Evolutionary conservation across 1,140 invertebrate species (phyloP).

Genomic region (Acromyrmex charruanus): DNA sequence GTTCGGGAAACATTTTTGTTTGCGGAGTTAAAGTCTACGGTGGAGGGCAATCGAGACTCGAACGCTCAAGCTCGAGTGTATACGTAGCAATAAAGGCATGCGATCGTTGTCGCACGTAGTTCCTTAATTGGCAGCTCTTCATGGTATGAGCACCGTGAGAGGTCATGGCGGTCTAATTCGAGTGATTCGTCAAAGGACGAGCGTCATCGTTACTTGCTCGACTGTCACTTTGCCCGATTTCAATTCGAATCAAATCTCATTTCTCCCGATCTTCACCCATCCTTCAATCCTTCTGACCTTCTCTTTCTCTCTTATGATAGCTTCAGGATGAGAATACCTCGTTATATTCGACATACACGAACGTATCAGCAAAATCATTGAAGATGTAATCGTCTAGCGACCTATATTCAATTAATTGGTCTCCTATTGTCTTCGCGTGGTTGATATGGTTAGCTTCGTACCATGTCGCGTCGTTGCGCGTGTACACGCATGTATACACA

Average conservation of each 20-base stretch:
- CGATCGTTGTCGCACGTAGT: neutral
- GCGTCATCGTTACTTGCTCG: constrained; percentile 19
- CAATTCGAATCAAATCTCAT: constrained; percentile 26
- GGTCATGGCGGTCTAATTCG: constrained; percentile 19
- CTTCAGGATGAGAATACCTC: constrained; percentile 63
- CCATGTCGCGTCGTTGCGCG: constrained; percentile 40
- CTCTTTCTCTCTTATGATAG: constrained; percentile 18
- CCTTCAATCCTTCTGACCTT: neutral
- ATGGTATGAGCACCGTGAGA: neutral
- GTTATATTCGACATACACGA: constrained; percentile 68
- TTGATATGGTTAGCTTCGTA: constrained; percentile 42
- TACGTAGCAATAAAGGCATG: neutral
- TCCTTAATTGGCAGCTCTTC: constrained; percentile 53
- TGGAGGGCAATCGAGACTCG: neutral
- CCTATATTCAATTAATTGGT: constrained; percentile 79
- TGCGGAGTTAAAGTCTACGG: neutral
- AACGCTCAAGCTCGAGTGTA: neutral
- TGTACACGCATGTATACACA: constrained; percentile 6
- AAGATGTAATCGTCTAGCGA: constrained; percentile 75
- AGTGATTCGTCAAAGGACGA: constrained; percentile 47
- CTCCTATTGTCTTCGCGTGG: constrained; percentile 74
- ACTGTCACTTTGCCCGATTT: constrained; percentile 10
- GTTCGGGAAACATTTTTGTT: neutral
- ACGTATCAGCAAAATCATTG: constrained; percentile 68
- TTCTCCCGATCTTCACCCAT: neutral